These are phyloP conservation scores for Pheosia gnoma DNA, from an alignment of 2,888 invertebrate species.

Conservation along the genomic window DNA sequence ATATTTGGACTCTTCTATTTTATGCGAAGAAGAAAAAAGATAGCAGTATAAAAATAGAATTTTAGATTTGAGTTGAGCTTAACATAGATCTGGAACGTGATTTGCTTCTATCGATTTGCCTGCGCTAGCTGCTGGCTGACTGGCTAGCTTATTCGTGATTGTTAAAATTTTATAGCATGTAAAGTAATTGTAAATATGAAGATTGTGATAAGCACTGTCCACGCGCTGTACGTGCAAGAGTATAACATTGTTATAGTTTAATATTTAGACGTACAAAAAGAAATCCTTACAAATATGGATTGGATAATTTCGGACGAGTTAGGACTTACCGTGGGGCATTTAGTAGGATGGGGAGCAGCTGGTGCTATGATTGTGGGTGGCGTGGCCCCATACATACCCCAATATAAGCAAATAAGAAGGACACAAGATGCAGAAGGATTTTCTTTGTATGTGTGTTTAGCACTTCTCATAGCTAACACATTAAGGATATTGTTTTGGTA, in stretches of 20 bases:
- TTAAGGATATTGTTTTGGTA: slow-evolving; percentile 99
- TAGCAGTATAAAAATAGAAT: too few species aligned
- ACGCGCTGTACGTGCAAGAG: slow-evolving; percentile 8
- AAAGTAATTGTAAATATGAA: slow-evolving; percentile 25
- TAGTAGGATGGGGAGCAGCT: slow-evolving; percentile 92
- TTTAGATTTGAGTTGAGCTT: too few species aligned
- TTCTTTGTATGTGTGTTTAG: slow-evolving; percentile 97
- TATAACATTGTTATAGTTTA: slow-evolving; percentile 17
- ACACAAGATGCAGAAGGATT: slow-evolving; percentile 98
- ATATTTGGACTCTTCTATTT: too few species aligned
- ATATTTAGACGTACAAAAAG: slow-evolving; percentile 13
- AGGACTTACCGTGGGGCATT: slow-evolving; percentile 89
- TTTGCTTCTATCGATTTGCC: neutral
- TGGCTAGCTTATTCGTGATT: neutral
- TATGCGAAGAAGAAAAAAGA: too few species aligned
- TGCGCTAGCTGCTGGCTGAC: neutral
- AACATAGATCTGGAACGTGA: too few species aligned
- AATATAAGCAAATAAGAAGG: slow-evolving; percentile 95
- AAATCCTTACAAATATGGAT: slow-evolving; percentile 82
- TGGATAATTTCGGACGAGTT: slow-evolving; percentile 91
- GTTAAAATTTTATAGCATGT: neutral
- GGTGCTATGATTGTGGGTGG: slow-evolving; percentile 98
- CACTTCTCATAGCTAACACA: slow-evolving; percentile 97
- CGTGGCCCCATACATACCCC: slow-evolving; percentile 97
- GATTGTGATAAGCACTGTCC: slow-evolving; percentile 19